These are phyloP conservation scores for Caenorhabditis virilis DNA, from an alignment of 2,888 invertebrate species.

Conservation along the genomic window DNA sequence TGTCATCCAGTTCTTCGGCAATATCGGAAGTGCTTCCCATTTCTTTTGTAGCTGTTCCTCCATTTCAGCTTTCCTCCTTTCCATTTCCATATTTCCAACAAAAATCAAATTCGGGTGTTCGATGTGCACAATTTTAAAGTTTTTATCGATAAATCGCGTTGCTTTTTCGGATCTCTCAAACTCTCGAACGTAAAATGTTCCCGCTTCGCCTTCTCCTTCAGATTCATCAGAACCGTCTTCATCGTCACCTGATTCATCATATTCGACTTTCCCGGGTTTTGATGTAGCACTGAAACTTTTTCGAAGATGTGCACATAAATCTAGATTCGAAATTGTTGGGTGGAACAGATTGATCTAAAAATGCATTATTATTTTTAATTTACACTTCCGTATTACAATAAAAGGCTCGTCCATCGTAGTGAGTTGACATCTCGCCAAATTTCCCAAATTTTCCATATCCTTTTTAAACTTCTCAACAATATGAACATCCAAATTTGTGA, in stretches of 20 bases:
- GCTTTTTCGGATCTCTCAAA: not conserved
- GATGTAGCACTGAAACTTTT: too few species aligned
- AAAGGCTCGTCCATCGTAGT: slow-evolving; percentile 6
- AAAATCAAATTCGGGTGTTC: slow-evolving; percentile 15
- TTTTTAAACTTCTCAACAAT: slow-evolving; percentile 6
- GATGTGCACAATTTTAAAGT: slow-evolving; percentile 1
- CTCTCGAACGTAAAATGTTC: not conserved
- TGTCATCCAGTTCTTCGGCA: not conserved
- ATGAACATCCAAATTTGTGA: not conserved
- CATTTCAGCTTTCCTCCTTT: slow-evolving; percentile 2
- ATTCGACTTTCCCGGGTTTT: too few species aligned
- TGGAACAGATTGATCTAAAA: slow-evolving; percentile 14
- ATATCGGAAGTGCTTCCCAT: slow-evolving; percentile 1
- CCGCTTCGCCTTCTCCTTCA: slow-evolving; percentile 18
- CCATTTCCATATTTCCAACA: slow-evolving; percentile 9
- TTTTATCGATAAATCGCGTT: not conserved
- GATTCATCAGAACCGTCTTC: slow-evolving; percentile 11
- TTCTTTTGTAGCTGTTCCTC: slow-evolving; percentile 1
- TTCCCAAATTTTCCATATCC: not conserved
- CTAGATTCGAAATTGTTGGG: slow-evolving; percentile 5
- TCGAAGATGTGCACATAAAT: slow-evolving; percentile 3
- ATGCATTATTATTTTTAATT: not conserved
- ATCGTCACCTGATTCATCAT: not conserved
- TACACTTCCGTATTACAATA: not conserved
- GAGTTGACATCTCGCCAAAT: slow-evolving; percentile 11